phyloP scores from a whole-genome alignment of 1,140 invertebrate genomes.

The Drosophila punjabiensis region DNA sequence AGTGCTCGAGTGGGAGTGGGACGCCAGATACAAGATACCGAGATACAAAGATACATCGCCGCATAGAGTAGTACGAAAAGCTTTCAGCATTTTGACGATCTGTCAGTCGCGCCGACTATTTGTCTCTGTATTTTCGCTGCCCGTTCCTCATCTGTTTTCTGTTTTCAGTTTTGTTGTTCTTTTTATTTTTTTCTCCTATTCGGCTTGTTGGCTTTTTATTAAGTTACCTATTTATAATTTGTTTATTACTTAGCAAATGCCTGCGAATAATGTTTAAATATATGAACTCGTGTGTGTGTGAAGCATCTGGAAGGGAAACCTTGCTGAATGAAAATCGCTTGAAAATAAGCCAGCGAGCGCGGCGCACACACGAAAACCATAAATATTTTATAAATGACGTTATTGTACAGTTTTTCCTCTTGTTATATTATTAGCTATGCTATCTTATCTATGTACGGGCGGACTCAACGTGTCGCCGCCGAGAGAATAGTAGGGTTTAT shows the following conservation, averaged over 20 bases:
- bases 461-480: conserved; percentile 26
- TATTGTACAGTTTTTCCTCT: conserved; percentile 63
- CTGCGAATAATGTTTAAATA: conserved; percentile 76
- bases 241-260: conserved; percentile 81
- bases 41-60: conserved; percentile 54
- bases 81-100: conserved; percentile 70
- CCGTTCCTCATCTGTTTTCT: conserved; percentile 27
- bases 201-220: conserved; percentile 63
- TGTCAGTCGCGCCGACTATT: conserved; percentile 55
- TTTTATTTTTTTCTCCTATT: conserved; percentile 38
- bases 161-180: conserved; percentile 38
- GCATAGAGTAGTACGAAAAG: conserved; percentile 72
- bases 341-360: conserved; percentile 15
- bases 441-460: conserved; percentile 77
- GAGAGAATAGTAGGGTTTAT: conserved; percentile 22
- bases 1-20: conserved; percentile 42
- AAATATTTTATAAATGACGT: conserved; percentile 73
- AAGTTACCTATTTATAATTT: conserved; percentile 84
- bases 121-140: conserved; percentile 48
- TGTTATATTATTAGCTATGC: conserved; percentile 82
- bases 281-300: conserved; percentile 5
- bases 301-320: conserved; percentile 57
- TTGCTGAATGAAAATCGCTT: conserved; percentile 43
- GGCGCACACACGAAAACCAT: conserved; percentile 31
- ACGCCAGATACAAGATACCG: conserved; percentile 42